phyloP scores from a whole-genome alignment of 2,113 vertebrate species.

The Serinus canaria region DNA sequence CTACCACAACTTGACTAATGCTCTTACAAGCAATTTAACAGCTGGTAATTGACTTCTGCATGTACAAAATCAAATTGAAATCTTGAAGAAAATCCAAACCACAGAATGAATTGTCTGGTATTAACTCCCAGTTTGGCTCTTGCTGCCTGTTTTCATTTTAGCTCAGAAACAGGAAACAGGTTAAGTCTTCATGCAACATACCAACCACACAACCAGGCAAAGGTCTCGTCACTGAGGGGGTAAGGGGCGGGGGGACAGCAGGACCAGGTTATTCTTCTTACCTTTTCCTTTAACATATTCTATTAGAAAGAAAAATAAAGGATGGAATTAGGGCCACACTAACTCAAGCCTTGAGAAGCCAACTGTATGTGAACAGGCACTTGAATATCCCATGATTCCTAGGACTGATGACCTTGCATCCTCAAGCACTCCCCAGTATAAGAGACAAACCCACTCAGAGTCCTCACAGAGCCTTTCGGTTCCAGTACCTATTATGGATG shows the following conservation, averaged over 20 bases:
- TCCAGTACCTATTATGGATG: neutral
- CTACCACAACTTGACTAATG: neutral
- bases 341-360: neutral
- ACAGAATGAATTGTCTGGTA: neutral
- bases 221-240: neutral
- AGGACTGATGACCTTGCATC: fast-evolving
- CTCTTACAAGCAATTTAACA: neutral
- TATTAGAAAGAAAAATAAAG: neutral
- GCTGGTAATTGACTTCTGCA: neutral
- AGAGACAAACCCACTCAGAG: neutral
- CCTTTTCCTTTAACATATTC: neutral
- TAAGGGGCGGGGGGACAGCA: neutral
- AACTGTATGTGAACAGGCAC: neutral
- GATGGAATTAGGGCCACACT: neutral
- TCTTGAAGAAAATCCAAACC: neutral
- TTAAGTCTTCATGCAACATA: neutral
- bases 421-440: neutral
- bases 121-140: neutral
- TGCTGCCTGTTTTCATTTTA: neutral
- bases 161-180: neutral
- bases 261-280: neutral
- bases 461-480: neutral
- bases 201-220: neutral
- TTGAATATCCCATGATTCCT: neutral
- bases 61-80: neutral